Evolutionary conservation across 2,113 vertebrate species (phyloP).

Genomic region (Sminthopsis crassicaudata): DNA sequence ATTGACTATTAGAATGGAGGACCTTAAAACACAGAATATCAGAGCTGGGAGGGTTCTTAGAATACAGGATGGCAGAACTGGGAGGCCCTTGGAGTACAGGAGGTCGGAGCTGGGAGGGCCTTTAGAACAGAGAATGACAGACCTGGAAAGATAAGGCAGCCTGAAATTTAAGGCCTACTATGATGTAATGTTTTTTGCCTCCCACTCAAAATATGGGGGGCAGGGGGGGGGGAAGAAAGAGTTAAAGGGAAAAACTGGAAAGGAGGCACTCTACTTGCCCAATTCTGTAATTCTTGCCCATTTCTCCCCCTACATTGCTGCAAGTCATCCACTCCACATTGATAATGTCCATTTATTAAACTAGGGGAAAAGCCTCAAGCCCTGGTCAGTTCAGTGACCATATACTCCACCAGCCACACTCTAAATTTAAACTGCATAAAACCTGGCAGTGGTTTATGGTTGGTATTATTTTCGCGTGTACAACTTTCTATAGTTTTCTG

Average conservation of each 20-base stretch:
- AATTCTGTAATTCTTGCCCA: background rate
- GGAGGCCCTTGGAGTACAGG: too few relatives aligned
- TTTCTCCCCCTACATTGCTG: background rate
- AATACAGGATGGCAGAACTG: too few relatives aligned
- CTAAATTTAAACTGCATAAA: background rate
- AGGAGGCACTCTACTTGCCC: background rate
- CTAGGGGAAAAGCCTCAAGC: background rate
- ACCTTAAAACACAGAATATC: background rate
- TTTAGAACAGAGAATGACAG: background rate
- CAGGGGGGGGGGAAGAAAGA: background rate
- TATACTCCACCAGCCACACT: background rate
- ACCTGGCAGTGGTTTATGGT: background rate
- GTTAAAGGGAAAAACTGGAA: background rate
- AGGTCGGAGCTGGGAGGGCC: background rate
- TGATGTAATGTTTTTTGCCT: background rate
- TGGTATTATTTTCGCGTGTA: background rate
- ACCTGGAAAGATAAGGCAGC: background rate
- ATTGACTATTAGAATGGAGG: too few relatives aligned
- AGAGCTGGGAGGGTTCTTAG: too few relatives aligned
- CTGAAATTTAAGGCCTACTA: background rate
- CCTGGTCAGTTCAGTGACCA: background rate
- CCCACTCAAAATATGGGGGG: background rate
- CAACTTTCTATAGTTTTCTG: background rate
- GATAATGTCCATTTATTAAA: background rate
- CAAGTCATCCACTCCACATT: background rate